Conservation (phyloP, 2,888 invertebrate genomes). For the Tetramorium bicarinatum region DNA sequence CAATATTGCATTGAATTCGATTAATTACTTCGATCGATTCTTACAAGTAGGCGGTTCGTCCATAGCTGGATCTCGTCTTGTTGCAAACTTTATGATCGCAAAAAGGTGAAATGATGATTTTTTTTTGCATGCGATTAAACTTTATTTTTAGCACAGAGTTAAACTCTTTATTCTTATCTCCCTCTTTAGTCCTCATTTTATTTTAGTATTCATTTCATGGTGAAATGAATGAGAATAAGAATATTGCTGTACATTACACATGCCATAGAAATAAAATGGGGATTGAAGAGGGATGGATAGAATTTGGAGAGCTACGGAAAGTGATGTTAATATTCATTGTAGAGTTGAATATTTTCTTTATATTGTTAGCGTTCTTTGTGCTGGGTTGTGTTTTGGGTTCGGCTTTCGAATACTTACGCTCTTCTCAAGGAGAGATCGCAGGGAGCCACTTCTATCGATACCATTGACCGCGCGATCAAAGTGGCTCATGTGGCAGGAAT, state of each 20-base stretch:
- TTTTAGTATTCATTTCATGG: too few species aligned
- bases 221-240: background rate
- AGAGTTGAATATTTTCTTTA: background rate
- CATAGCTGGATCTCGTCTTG: constrained; percentile 3
- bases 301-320: background rate
- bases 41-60: constrained; percentile 19
- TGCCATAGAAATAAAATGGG: background rate
- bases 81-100: background rate
- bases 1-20: constrained; percentile 24
- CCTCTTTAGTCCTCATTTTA: background rate
- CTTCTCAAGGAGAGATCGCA: constrained; percentile 2
- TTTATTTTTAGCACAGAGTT: background rate
- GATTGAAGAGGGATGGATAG: background rate
- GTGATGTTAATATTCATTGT: background rate
- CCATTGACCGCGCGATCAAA: constrained; percentile 18
- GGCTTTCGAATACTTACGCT: background rate
- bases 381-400: background rate
- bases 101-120: background rate
- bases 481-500: constrained; percentile 38
- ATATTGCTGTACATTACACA: background rate
- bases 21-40: constrained; percentile 56
- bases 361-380: background rate
- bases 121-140: background rate
- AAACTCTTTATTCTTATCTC: background rate
- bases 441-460: constrained; percentile 19